Base-by-base conservation (phyloP, 1,140 invertebrate species). In the Phthorimaea operculella region DNA sequence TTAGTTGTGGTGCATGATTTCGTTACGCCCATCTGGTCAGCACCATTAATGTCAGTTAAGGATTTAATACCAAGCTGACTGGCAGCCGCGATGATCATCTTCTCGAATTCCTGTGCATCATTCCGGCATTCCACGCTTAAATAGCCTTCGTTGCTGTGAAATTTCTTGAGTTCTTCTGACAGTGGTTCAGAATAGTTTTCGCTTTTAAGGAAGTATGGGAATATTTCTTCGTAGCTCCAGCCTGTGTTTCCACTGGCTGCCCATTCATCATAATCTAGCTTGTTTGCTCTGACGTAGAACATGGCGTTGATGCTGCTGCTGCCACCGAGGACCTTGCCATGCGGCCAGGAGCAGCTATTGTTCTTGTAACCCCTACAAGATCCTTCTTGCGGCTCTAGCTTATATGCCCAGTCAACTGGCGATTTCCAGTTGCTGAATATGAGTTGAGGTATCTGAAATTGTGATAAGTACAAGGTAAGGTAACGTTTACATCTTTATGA, bases 81-180 rank as follows among this genome's bases (percentile, higher is more conserved):
- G 9, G 90, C 91, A 0, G 91, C 93, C 73, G 93, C 88, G 0
- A 93, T 70, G 60, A 94, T 85, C 5, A 94, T 1, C 91, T 90
- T 8, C 92, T 83, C 0, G 90, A 89, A n/a, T 93, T 62, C 0
- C 91, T 92, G n/a, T 87, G 79, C 89, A 90, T 92, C 0, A 15
- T 15, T 14, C 77, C 64, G n/a, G n/a, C n/a, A n/a, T n/a, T n/a
- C n/a, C n/a, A n/a, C n/a, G n/a, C n/a, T n/a, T n/a, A n/a, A n/a
- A n/a, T n/a, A n/a, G n/a, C n/a, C n/a, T n/a, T n/a, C n/a, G n/a
- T n/a, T n/a, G n/a, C n/a, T n/a, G n/a, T 94, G 93, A 58, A 94
- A 94, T 0, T 57, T 55, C 5, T 10, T 15, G n/a, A 21, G 42
- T 9, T 60, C 54, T 10, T 52, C 36, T 1, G 51, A 44, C 6